phyloP scores from a whole-genome alignment of 2,113 vertebrate genomes.

The Ochotona princeps region DNA sequence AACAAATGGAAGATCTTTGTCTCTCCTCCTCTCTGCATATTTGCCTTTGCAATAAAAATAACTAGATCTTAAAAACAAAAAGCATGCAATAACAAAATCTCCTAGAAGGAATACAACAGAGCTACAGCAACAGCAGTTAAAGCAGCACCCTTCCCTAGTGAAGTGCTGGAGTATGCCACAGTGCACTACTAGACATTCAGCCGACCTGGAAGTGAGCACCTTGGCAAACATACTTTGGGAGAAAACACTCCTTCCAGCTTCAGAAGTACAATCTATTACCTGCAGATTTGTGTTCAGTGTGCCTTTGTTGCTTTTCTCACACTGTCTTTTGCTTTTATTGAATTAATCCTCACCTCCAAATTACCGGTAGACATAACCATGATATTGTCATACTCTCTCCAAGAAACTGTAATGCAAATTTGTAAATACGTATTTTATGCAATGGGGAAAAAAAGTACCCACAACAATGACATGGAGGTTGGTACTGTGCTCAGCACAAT shows the following conservation, averaged over 20 bases:
- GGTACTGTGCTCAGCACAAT: too few relatives aligned
- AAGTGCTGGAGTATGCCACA: background rate
- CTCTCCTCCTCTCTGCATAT: too few relatives aligned
- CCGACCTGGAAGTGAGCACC: background rate
- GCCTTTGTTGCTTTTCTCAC: background rate
- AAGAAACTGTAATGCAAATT: slow-evolving; percentile 4
- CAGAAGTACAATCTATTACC: background rate
- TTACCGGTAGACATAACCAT: background rate
- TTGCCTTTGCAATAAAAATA: too few relatives aligned
- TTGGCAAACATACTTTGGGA: background rate
- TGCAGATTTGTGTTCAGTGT: background rate
- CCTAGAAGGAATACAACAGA: background rate
- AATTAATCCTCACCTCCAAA: slow-evolving; percentile 48
- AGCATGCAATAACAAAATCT: background rate
- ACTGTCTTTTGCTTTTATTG: slow-evolving; percentile 27
- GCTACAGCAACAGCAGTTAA: background rate
- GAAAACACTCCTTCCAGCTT: background rate
- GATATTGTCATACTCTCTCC: background rate
- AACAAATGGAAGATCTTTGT: too few relatives aligned
- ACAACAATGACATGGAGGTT: background rate
- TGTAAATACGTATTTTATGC: slow-evolving; percentile 37
- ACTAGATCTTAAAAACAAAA: too few relatives aligned
- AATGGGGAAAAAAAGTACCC: background rate
- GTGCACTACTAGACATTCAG: background rate
- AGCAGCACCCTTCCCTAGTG: too few relatives aligned